Evolutionary conservation across 2,797 vertebrate species (phyloP), one percentile per base, ranked within the genome.

Genomic region (Delichon dasypus): DNA sequence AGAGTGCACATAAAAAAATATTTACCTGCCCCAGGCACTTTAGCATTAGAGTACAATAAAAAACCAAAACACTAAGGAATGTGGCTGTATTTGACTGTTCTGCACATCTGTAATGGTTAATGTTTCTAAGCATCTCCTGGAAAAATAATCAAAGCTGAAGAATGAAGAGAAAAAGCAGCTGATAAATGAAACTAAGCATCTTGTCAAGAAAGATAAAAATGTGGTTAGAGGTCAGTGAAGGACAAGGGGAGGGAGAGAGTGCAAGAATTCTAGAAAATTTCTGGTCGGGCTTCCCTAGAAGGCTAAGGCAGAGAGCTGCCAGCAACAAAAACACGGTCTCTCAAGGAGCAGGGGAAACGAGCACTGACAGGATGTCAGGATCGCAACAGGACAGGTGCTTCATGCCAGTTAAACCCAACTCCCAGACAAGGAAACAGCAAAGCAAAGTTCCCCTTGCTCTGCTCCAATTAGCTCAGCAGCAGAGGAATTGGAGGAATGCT

Each of bases 211-310:
- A 91, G 93, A 94, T 64, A 95, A 73, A 90, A 85, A 64, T 2
- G 9, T 50, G 60, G 61, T 77, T 93, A 92, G 89, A 97, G 94
- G 92, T 94, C 89, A 85, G 54, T 50, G 66, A 95, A 95, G 76
- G 92, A 93, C 66, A 85, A 72, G 16, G 8, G 16, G 38, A 90
- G 36, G 44, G 57, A 77, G 54, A 30, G 40, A 93, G 40, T 15
- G 14, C 13, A 93, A 72, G 44, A 91, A 80, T 84, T 89, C 68
- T 81, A 79, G 66, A 95, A 57, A 54, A 88, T 77, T 94, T 91
- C 70, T 88, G 48, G 40, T n/a, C 83, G 30, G 9, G 13, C 11
- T 74, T 75, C 89, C 34, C 72, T 65, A 5, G 27, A 67, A 94
- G 57, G 21, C 29, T 26, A 57, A 80, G 23, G 81, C 61, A 91